These are phyloP conservation scores for Baronia brevicornis DNA, from an alignment of 2,888 invertebrate species.

Conservation along the genomic window DNA sequence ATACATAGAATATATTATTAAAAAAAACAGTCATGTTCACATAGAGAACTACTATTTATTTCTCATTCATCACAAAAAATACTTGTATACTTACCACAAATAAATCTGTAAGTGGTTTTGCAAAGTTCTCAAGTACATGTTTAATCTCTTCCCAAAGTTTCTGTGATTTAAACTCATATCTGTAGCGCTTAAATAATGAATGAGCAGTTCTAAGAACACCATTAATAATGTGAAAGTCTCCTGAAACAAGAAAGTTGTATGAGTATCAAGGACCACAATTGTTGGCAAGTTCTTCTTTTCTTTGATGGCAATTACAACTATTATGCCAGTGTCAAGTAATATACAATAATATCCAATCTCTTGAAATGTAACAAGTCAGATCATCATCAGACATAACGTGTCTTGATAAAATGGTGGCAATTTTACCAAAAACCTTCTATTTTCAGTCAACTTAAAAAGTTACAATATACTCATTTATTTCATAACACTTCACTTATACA, in stretches of 20 bases:
- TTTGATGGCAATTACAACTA: too few relatives aligned
- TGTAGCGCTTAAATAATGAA: slow-evolving; percentile 96
- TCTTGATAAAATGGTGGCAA: slow-evolving; percentile 4
- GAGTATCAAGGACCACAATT: neutral
- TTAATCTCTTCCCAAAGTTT: slow-evolving; percentile 97
- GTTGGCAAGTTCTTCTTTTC: neutral
- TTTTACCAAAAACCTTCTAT: too few relatives aligned
- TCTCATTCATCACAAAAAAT: too few relatives aligned
- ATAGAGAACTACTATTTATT: too few relatives aligned
- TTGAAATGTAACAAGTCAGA: neutral
- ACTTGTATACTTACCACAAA: slow-evolving; percentile 79
- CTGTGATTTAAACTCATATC: slow-evolving; percentile 97
- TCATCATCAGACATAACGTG: neutral
- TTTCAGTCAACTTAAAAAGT: too few relatives aligned
- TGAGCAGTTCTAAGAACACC: slow-evolving; percentile 96
- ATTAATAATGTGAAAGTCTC: slow-evolving; percentile 95
- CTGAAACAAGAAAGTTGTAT: slow-evolving; percentile 47
- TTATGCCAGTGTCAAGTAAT: too few relatives aligned
- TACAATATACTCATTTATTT: too few relatives aligned
- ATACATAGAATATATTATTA: neutral
- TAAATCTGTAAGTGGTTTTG: slow-evolving; percentile 94
- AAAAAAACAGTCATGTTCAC: too few relatives aligned
- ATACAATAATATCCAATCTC: too few relatives aligned
- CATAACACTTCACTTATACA: too few relatives aligned
- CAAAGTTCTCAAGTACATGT: slow-evolving; percentile 94